Percentiles rank a stretch among this genome's conserved stretches.
Evolutionary conservation across 30 jellyfish, hydroid and myxozoan species (phyloP).

Genomic region (Pseudorhiza aurosa): DNA sequence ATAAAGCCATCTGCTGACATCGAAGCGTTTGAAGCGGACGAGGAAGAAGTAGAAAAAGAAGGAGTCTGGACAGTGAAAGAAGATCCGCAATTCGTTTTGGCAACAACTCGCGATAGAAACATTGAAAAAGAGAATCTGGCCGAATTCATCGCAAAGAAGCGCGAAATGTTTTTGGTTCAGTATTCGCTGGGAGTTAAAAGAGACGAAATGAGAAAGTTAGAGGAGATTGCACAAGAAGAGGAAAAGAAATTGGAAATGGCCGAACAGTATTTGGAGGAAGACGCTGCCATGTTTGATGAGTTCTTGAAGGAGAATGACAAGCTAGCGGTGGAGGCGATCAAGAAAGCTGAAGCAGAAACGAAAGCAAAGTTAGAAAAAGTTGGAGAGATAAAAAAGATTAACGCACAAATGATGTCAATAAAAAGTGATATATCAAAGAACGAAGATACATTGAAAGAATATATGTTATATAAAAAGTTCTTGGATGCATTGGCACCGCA

Average conservation of each 20-base stretch:
- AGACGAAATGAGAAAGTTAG: slow-evolving; percentile 98
- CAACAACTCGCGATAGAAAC: slow-evolving; percentile 94
- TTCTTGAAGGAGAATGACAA: slow-evolving; percentile 93
- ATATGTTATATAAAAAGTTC: slow-evolving; percentile 79
- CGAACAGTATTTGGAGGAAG: slow-evolving; percentile 95
- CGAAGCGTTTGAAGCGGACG: slow-evolving; percentile 77
- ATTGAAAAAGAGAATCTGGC: slow-evolving; percentile 94
- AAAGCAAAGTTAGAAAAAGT: slow-evolving; percentile 96
- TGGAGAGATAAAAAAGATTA: slow-evolving; percentile 88
- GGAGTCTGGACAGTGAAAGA: slow-evolving; percentile 87
- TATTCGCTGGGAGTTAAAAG: slow-evolving; percentile 95
- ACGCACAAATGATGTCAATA: slow-evolving; percentile 94
- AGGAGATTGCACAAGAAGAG: slow-evolving; percentile 97
- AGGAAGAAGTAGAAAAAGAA: slow-evolving; percentile 68
- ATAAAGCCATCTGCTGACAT: slow-evolving; percentile 97
- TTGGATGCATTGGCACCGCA: slow-evolving; percentile 88
- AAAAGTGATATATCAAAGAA: slow-evolving; percentile 93
- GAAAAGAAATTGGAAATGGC: slow-evolving; percentile 96
- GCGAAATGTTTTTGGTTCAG: slow-evolving; percentile 98
- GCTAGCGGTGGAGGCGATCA: slow-evolving; percentile 96
- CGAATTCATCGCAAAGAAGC: slow-evolving; percentile 88
- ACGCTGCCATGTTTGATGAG: slow-evolving; percentile 99
- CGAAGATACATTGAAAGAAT: slow-evolving; percentile 88
- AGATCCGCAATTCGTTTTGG: slow-evolving; percentile 90
- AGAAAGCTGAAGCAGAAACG: slow-evolving; percentile 96